Conservation (phyloP, 2,888 invertebrate species). For the Catotricha subobsoleta region DNA sequence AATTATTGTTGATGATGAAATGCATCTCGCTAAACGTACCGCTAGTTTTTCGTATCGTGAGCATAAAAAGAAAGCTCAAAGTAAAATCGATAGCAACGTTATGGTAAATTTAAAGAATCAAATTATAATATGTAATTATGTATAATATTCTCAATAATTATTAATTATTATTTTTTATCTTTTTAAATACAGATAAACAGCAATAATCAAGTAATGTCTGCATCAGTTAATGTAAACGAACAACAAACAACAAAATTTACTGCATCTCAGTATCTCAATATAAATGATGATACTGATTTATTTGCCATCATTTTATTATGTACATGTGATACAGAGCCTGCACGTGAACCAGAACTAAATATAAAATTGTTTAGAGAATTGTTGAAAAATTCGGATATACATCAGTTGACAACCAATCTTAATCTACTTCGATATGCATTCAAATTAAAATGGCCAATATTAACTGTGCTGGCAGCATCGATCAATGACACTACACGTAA, state of each 20-base stretch:
- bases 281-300: conserved; percentile 18
- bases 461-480: conserved; percentile 23
- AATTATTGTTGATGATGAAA: conserved; percentile 2
- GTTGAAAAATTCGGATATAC: conserved; percentile 15
- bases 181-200: conserved; percentile 9
- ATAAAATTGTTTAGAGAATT: conserved; percentile 18
- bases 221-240: conserved; percentile 21
- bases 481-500: conserved; percentile 17
- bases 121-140: too few species aligned
- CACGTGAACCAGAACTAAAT: conserved; percentile 13
- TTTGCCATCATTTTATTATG: conserved; percentile 25
- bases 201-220: conserved; percentile 18
- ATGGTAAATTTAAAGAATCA: too few species aligned
- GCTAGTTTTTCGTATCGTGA: conserved; percentile 5
- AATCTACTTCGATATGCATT: conserved; percentile 12
- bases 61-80: neutral
- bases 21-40: neutral
- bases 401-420: neutral
- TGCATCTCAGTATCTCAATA: conserved; percentile 13
- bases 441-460: conserved; percentile 19
- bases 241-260: conserved; percentile 7
- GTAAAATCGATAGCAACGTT: too few species aligned
- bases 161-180: conserved; percentile 2
- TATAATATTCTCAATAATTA: too few species aligned
- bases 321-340: conserved; percentile 16